Percentiles rank a stretch among this genome's conserved stretches.
Conservation (phyloP, 2,888 invertebrate species). For the Apocheima hispidaria region DNA sequence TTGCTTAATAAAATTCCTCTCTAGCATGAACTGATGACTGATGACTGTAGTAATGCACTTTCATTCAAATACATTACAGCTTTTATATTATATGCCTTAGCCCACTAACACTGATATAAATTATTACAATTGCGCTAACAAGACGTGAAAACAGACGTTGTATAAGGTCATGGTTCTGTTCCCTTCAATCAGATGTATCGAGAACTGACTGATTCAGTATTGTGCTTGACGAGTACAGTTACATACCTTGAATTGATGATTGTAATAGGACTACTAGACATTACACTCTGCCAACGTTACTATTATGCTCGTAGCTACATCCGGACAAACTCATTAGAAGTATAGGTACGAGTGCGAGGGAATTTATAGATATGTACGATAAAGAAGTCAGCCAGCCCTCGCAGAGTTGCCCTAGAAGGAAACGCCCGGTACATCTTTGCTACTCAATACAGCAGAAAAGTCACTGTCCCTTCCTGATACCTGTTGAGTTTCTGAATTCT, state of each 20-base stretch:
- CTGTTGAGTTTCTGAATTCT: slow-evolving; percentile 76
- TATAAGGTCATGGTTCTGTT: slow-evolving; percentile 63
- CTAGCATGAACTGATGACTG: slow-evolving; percentile 12
- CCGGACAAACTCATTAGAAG: slow-evolving; percentile 51
- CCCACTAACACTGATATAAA: slow-evolving; percentile 48
- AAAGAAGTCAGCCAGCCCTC: slow-evolving; percentile 70
- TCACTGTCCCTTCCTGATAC: slow-evolving; percentile 76
- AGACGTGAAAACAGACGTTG: slow-evolving; percentile 61
- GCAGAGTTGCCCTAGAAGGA: slow-evolving; percentile 36
- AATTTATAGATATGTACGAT: slow-evolving; percentile 65
- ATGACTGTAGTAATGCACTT: not conserved
- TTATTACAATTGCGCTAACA: slow-evolving; percentile 70
- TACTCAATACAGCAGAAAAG: slow-evolving; percentile 70
- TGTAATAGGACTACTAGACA: slow-evolving; percentile 38
- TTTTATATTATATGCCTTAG: slow-evolving; percentile 25
- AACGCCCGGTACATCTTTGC: slow-evolving; percentile 65
- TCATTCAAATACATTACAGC: slow-evolving; percentile 3
- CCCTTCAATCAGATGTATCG: slow-evolving; percentile 57
- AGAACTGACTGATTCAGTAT: slow-evolving; percentile 55
- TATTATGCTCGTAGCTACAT: slow-evolving; percentile 1
- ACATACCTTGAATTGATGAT: slow-evolving; percentile 46
- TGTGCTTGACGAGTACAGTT: slow-evolving; percentile 54
- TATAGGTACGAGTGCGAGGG: slow-evolving; percentile 53
- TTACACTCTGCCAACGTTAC: slow-evolving; percentile 4
- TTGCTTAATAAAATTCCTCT: slow-evolving; percentile 13